phyloP scores from a whole-genome alignment of 2,888 invertebrate species.

The Drosophila pullipes region DNA sequence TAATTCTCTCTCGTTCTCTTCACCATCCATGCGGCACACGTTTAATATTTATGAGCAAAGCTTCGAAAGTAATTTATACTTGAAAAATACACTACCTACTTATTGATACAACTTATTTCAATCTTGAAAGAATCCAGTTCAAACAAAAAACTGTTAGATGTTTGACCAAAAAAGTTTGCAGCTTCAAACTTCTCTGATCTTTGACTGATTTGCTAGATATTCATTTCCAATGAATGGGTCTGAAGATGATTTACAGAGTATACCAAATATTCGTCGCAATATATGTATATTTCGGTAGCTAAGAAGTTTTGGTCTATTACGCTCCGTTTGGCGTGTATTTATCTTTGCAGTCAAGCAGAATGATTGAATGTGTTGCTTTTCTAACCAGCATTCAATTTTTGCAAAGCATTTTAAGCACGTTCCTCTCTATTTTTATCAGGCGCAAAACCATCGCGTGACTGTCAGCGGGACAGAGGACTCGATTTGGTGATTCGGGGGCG shows the following conservation, averaged over 20 bases:
- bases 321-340: slow-evolving; percentile 30
- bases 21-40: neutral
- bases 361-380: slow-evolving; percentile 79
- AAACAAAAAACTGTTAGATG: neutral
- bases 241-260: neutral
- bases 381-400: slow-evolving; percentile 76
- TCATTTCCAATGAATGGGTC: neutral
- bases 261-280: neutral
- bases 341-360: slow-evolving; percentile 62
- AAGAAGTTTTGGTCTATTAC: slow-evolving; percentile 26
- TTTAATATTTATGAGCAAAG: neutral
- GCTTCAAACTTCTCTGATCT: neutral
- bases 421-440: slow-evolving; percentile 65
- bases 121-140: neutral
- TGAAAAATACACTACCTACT: neutral
- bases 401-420: slow-evolving; percentile 65
- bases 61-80: neutral
- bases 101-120: neutral
- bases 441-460: slow-evolving; percentile 69
- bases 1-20: neutral
- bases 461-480: slow-evolving; percentile 12
- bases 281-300: slow-evolving; percentile 23
- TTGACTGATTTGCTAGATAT: neutral
- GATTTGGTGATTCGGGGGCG: neutral
- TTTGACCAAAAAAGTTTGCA: neutral